phyloP scores from a whole-genome alignment of 2,113 vertebrate species.

The Myrmecobius fasciatus region DNA sequence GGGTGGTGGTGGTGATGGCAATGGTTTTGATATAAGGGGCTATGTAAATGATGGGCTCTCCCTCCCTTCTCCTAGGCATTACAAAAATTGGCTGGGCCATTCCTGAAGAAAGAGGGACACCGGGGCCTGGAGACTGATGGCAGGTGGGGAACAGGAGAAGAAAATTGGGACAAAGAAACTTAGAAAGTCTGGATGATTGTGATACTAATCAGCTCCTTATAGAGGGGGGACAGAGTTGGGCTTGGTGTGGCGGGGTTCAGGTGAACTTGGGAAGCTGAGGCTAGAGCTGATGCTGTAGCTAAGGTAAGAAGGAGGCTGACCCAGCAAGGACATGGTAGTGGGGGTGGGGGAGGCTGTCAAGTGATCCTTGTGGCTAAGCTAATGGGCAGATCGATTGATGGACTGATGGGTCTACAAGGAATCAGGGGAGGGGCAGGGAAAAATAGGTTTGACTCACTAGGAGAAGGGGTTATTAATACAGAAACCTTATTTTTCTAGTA shows the following conservation, averaged over 20 bases:
- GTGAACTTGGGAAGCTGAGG: slow-evolving; percentile 39
- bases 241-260: background rate
- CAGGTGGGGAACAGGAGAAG: slow-evolving; percentile 74
- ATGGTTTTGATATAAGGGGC: slow-evolving; percentile 49
- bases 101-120: slow-evolving; percentile 91
- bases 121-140: slow-evolving; percentile 84
- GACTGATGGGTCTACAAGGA: slow-evolving; percentile 62
- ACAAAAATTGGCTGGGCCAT: slow-evolving; percentile 90
- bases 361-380: slow-evolving; percentile 75
- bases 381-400: slow-evolving; percentile 78
- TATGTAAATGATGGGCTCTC: slow-evolving; percentile 61
- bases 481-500: background rate
- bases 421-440: background rate
- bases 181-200: slow-evolving; percentile 7
- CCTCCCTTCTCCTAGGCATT: slow-evolving; percentile 84
- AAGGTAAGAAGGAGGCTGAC: slow-evolving; percentile 57
- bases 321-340: slow-evolving; percentile 69
- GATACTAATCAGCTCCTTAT: background rate
- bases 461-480: background rate
- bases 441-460: background rate
- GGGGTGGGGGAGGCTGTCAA: slow-evolving; percentile 61
- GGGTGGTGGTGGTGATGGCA: background rate
- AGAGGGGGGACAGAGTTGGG: slow-evolving; percentile 16
- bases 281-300: slow-evolving; percentile 71
- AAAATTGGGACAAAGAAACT: background rate